These are phyloP conservation scores for Rousettus madagascariensis DNA, from an alignment of 2,797 vertebrate species.

Conservation along the genomic window DNA sequence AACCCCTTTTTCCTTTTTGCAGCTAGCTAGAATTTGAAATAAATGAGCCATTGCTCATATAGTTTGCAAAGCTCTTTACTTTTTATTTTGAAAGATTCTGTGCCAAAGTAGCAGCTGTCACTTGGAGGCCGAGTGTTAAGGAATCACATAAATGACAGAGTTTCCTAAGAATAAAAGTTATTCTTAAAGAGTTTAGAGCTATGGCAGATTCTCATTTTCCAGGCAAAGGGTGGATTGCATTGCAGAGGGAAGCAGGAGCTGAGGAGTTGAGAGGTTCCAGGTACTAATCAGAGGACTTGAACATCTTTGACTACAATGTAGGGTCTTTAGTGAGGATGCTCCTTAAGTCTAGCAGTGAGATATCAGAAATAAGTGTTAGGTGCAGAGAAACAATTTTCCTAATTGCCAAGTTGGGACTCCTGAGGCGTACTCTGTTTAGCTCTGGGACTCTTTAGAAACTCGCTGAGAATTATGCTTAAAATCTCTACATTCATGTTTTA, in stretches of 20 bases:
- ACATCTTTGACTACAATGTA: neutral
- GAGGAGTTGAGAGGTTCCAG: neutral
- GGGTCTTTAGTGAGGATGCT: neutral
- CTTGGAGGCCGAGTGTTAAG: neutral
- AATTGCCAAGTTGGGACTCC: neutral
- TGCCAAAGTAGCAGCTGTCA: neutral
- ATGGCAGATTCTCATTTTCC: neutral
- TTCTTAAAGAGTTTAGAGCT: neutral
- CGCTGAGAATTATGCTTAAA: neutral
- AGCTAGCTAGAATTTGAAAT: constrained; percentile 10
- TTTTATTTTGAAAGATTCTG: constrained; percentile 39
- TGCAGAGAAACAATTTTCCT: neutral
- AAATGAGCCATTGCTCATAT: constrained; percentile 4
- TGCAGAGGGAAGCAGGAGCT: neutral
- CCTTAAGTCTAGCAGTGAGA: neutral
- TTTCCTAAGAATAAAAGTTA: constrained; percentile 31
- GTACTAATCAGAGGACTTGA: neutral
- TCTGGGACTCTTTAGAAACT: neutral
- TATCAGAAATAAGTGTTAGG: neutral
- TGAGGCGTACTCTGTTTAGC: neutral
- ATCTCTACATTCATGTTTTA: neutral
- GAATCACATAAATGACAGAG: neutral
- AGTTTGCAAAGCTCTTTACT: neutral
- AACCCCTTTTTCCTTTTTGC: neutral
- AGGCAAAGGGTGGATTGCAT: neutral